Evolutionary conservation across 1,140 invertebrate species (phyloP), one percentile per base, ranked within the genome.

Genomic region (Drosophila bifasciata): DNA sequence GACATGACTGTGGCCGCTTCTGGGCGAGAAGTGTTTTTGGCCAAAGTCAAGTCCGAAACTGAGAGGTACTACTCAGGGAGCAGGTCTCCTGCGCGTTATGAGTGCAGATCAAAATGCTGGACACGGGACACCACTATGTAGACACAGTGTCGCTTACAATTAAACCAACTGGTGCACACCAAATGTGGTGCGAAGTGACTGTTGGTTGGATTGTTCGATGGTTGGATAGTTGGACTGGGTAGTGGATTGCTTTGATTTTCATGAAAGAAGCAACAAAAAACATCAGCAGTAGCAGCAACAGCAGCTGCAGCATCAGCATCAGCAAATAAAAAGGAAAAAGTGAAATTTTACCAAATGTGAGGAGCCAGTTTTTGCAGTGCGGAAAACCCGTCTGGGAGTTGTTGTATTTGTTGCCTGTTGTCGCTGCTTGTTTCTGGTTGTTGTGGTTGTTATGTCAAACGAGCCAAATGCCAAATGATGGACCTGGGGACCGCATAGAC

Each of bases 341-440:
- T 84, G 83, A 86, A 88, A 81, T 88, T 78, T 77, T 50, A 57
- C 75, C 72, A 81, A 88, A 69, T 67, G 61, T 60, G 56, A 57
- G 44, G 40, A 60, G 69, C 50, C 32, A 70, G 60, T 58, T 58
- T 74, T 64, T 75, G 72, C 58, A 79, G 23, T 52, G 32, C 64
- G 59, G 25, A 72, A 74, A 74, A 74, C 70, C 52, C 60, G 70
- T 74, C 71, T 74, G 40, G 66, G 66, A 74, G 23, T 25, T 44
- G 52, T 28, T 16, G 52, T 41, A 16, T 17, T 17, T 40, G 32
- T 36, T 51, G 39, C 3, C 3, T 21, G 51, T 52, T 73, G 57
- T 48, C 57, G 66, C 66, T 71, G 48, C 55, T 70, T 70, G 40
- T 32, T 48, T 40, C n/a, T 45, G 46, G 46, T 60, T 36, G 56